Base-by-base conservation (phyloP, 2,888 invertebrate genomes). In the Conistra vaccinii region DNA sequence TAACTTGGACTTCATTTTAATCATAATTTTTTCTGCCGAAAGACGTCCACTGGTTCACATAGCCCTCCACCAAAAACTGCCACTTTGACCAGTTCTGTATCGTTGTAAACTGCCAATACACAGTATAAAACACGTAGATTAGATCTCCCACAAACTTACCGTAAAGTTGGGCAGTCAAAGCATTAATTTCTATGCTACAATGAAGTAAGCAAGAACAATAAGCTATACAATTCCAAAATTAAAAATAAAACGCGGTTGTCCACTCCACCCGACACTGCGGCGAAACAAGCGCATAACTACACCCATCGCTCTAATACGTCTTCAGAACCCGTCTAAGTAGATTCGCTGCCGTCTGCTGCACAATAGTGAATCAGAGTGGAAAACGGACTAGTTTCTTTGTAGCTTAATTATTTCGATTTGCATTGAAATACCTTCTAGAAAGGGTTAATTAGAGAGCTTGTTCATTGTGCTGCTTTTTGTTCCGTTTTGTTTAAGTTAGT, bases 381-480 rank as follows among this genome's bases (percentile, higher is more conserved):
- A 73, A 78, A 73, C 60, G 60, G 61, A 45, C 79, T 32, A 78
- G 60, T 73, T 76, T 73, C 83, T 80, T 85, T 77, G 83, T 39
- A 67, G 60, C 48, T 76, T 74, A 67, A 70, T 82, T 70, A 76
- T 73, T 68, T 60, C 35, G 55, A 80, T 80, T 80, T 82, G 62
- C 77, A 72, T 82, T 63, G 53, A 55, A 82, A 72, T 72, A 67
- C 39, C 53, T 82, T 26, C n/a, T 9, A 60, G 53, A 51, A 69
- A 53, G 20, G n/a, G 68, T 78, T 78, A 63, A 73, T 73, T 83
- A 51, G 32, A 68, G 42, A 78, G 14, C 51, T 78, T 65, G 45
- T 23, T 58, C 51, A 29, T 75, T 75, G 32, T 42, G 20, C 23
- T 65, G 12, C 12, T 45, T 67, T 69, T 51, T 70, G 29, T 0